Evolutionary conservation across 1,140 invertebrate genomes (phyloP).

Genomic region (Leguminivora glycinivorella): DNA sequence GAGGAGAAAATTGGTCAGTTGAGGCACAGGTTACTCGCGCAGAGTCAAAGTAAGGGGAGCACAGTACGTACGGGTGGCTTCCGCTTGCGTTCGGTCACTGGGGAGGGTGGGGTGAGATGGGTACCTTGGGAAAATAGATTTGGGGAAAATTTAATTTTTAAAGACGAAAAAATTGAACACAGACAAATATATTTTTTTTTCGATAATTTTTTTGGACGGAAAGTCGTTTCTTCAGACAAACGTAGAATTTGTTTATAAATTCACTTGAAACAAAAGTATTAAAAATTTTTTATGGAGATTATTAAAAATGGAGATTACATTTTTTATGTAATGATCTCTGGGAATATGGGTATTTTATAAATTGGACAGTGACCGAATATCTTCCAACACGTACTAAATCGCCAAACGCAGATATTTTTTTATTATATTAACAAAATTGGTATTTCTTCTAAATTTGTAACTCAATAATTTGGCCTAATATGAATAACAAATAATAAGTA

Average conservation of each 20-base stretch:
- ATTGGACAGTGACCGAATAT: slow-evolving; percentile 30
- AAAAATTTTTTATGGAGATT: no score
- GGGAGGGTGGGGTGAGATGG: background rate
- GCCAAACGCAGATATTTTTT: slow-evolving; percentile 56
- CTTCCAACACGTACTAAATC: slow-evolving; percentile 40
- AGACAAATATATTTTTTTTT: no score
- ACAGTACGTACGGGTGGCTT: slow-evolving; percentile 49
- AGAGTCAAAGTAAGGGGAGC: slow-evolving; percentile 67
- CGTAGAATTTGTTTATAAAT: no score
- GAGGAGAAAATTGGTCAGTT: slow-evolving; percentile 85
- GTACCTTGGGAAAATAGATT: slow-evolving; percentile 3
- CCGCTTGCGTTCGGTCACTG: slow-evolving; percentile 41
- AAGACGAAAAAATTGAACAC: no score
- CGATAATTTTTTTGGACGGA: no score
- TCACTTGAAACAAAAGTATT: no score
- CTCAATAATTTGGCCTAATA: slow-evolving; percentile 16
- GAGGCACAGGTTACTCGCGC: slow-evolving; percentile 69
- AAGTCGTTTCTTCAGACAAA: no score
- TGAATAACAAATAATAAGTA: slow-evolving; percentile 25
- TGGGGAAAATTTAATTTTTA: background rate
- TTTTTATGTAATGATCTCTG: no score
- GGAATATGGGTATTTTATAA: background rate
- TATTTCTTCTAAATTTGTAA: slow-evolving; percentile 33
- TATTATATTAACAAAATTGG: slow-evolving; percentile 37
- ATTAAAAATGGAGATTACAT: no score